Conservation (phyloP, 2,113 vertebrate genomes). For the Eolophus roseicapilla region DNA sequence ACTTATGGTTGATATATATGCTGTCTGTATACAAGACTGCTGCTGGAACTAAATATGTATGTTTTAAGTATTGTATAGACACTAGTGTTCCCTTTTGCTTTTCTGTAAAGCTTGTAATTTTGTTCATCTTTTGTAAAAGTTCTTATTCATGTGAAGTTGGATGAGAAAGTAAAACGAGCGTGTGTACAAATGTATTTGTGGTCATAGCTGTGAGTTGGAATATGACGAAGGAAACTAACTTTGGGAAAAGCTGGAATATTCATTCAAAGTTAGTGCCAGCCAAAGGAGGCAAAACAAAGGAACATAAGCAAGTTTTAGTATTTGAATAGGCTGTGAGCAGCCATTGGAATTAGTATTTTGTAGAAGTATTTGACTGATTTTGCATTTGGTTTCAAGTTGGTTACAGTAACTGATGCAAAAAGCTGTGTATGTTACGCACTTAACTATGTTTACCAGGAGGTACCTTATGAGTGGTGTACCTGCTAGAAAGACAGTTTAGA, state of each 20-base stretch:
- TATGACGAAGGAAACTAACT: background rate
- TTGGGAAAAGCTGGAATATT: constrained; percentile 43
- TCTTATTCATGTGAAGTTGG: background rate
- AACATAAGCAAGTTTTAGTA: background rate
- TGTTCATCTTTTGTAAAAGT: constrained; percentile 44
- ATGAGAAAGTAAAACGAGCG: constrained; percentile 17
- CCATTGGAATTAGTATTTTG: background rate
- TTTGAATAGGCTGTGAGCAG: constrained; percentile 6
- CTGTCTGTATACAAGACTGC: constrained; percentile 31
- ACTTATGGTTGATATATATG: background rate
- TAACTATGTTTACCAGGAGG: constrained; percentile 32
- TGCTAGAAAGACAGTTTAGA: background rate
- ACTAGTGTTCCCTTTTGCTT: constrained; percentile 1
- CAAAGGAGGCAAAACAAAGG: background rate
- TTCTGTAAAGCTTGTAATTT: constrained; percentile 50
- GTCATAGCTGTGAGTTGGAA: background rate
- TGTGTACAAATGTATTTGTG: background rate
- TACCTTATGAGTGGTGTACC: background rate
- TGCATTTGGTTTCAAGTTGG: background rate
- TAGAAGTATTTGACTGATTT: background rate
- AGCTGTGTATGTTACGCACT: background rate
- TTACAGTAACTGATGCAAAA: background rate
- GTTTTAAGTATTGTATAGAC: background rate
- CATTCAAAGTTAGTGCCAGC: background rate
- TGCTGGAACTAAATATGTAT: background rate